Evolutionary conservation across 2,888 invertebrate genomes (phyloP).

Genomic region (Acrocera orbiculus): DNA sequence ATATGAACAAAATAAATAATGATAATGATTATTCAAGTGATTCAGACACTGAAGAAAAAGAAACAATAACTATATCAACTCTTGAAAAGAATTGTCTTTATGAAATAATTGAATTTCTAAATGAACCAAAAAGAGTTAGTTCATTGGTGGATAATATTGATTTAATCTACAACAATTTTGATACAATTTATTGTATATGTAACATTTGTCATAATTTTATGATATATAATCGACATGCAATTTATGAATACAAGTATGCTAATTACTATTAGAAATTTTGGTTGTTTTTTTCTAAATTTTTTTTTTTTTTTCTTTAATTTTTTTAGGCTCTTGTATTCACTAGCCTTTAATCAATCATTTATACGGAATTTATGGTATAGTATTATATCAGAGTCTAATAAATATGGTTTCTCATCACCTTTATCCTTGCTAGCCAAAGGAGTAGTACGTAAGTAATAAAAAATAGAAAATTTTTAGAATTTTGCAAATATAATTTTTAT

Average conservation of each 20-base stretch:
- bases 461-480: background rate
- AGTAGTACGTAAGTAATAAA: constrained; percentile 27
- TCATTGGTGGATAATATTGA: constrained; percentile 32
- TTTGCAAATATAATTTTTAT: background rate
- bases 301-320: constrained; percentile 1
- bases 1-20: no score
- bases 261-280: constrained; percentile 11
- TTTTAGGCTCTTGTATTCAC: constrained; percentile 50
- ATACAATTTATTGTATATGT: constrained; percentile 48
- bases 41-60: constrained; percentile 19
- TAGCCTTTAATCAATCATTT: constrained; percentile 64
- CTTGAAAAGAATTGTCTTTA: constrained; percentile 22
- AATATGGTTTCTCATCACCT: constrained; percentile 29
- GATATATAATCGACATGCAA: constrained; percentile 60
- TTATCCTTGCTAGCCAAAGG: constrained; percentile 29
- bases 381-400: constrained; percentile 27
- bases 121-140: constrained; percentile 41
- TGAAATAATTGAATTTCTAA: constrained; percentile 41
- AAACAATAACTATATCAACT: constrained; percentile 13
- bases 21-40: constrained; percentile 19
- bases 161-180: constrained; percentile 28
- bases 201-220: constrained; percentile 70
- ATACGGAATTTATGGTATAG: constrained; percentile 55
- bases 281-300: background rate
- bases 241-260: constrained; percentile 72